These are phyloP conservation scores for Hermaeophaga mercurialis DNA, from an alignment of 2,888 invertebrate species.

Conservation along the genomic window DNA sequence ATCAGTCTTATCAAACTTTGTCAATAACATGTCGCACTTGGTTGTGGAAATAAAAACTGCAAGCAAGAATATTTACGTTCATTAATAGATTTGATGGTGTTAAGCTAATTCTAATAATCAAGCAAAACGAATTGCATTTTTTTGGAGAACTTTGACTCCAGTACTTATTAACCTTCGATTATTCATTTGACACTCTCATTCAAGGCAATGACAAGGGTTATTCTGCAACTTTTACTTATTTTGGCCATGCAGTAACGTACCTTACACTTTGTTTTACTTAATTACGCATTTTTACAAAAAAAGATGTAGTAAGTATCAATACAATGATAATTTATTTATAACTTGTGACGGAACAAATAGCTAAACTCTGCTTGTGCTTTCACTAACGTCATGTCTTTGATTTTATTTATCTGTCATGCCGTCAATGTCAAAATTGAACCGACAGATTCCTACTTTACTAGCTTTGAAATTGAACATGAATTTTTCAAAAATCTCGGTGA, in stretches of 20 bases:
- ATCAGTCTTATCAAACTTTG: constrained; percentile 40
- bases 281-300: constrained; percentile 39
- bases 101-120: constrained; percentile 34
- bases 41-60: constrained; percentile 15
- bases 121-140: constrained; percentile 41
- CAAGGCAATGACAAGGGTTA: constrained; percentile 37
- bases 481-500: no score
- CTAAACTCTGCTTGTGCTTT: constrained; percentile 14
- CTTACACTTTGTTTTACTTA: constrained; percentile 36
- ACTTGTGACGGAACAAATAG: constrained; percentile 33
- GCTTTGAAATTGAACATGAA: no score
- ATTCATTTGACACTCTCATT: constrained; percentile 51
- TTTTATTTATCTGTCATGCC: neutral
- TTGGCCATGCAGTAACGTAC: constrained; percentile 40
- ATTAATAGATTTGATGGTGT: constrained; percentile 37
- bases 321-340: constrained; percentile 35
- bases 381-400: constrained; percentile 20
- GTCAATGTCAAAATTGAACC: constrained; percentile 11
- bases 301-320: constrained; percentile 27
- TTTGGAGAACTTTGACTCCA: constrained; percentile 49
- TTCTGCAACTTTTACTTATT: constrained; percentile 27
- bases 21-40: constrained; percentile 33
- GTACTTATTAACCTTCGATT: constrained; percentile 53
- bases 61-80: constrained; percentile 36
- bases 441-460: no score